Evolutionary conservation across 1,140 invertebrate genomes (phyloP), one percentile per base, ranked within the genome.

Genomic region (Drosophila ironensis): DNA sequence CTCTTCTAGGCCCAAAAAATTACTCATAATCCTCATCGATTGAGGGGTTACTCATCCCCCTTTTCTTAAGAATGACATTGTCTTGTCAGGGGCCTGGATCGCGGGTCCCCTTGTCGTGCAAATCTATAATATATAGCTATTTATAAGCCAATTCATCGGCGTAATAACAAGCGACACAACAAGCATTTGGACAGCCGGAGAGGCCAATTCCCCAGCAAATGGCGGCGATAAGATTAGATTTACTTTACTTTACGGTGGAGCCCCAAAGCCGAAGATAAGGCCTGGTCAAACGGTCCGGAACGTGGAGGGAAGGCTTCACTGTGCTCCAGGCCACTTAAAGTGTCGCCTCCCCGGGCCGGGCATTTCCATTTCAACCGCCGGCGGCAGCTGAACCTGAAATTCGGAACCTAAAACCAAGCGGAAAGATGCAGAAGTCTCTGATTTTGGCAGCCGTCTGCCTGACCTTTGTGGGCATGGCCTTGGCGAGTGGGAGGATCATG

Each of bases 201-300:
- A n/a, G n/a, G n/a, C n/a, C 16, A 66, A 76, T 75, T 71, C 54
- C 54, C 42, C 48, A n/a, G 42, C 41, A 38, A 67, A 52, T 70
- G 40, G 35, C 42, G 3, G 20, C 25, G 74, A 77, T 77, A 68
- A 77, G 74, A 77, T 77, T 72, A 77, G 74, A 77, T 72, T 72
- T 30, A 46, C 22, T 28, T 8, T 46, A 16, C n/a, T n/a, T n/a
- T n/a, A n/a, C n/a, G n/a, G n/a, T n/a, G n/a, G n/a, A 47, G 40
- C 30, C 30, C 41, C 48, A 44, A 30, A 51, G 30, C 24, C 30
- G 6, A 30, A 50, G 60, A 66, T 66, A 60, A 45, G 25, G 17
- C 12, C 8, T 46, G 40, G 37, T 40, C 54, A 61, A 28, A n/a
- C 14, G 14, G 28, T n/a, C n/a, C 8, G 20, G 2, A 2, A 16